These are phyloP conservation scores for Agriopis aurantiaria DNA, from an alignment of 2,888 invertebrate genomes.

Conservation along the genomic window DNA sequence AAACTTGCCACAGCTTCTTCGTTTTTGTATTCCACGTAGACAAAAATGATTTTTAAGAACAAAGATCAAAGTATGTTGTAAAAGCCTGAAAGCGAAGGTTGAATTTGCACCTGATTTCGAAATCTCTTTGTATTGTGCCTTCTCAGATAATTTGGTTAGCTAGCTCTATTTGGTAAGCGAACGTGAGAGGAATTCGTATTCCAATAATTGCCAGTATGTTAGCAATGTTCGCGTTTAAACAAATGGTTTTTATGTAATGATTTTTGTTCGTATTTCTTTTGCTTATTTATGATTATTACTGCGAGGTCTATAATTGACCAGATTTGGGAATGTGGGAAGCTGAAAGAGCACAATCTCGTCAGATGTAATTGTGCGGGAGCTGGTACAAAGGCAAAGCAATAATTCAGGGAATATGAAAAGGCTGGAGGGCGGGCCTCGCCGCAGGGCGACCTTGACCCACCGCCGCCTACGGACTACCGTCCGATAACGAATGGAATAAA, in stretches of 20 bases:
- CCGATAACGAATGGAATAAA: constrained; percentile 50
- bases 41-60: constrained; percentile 20
- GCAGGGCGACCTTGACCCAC: constrained; percentile 73
- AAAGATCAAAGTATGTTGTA: constrained; percentile 25
- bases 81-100: constrained; percentile 24
- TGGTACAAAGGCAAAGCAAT: constrained; percentile 55
- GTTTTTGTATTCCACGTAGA: constrained; percentile 4
- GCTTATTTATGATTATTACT: constrained; percentile 30
- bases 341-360: constrained; percentile 44
- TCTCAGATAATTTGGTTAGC: constrained; percentile 32
- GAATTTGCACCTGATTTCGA: constrained; percentile 29
- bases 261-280: constrained; percentile 22
- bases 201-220: constrained; percentile 30
- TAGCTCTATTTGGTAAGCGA: constrained; percentile 32
- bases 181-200: constrained; percentile 39
- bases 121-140: constrained; percentile 27
- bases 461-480: constrained; percentile 53
- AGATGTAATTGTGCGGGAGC: constrained; percentile 46
- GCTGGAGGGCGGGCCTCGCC: constrained; percentile 56
- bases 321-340: constrained; percentile 40
- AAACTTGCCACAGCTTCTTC: not conserved
- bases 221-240: constrained; percentile 23
- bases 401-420: constrained; percentile 59
- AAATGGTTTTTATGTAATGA: constrained; percentile 10
- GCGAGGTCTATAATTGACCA: constrained; percentile 18